Base-by-base conservation (phyloP, 2,888 invertebrate species). In the Tinea pellionella region DNA sequence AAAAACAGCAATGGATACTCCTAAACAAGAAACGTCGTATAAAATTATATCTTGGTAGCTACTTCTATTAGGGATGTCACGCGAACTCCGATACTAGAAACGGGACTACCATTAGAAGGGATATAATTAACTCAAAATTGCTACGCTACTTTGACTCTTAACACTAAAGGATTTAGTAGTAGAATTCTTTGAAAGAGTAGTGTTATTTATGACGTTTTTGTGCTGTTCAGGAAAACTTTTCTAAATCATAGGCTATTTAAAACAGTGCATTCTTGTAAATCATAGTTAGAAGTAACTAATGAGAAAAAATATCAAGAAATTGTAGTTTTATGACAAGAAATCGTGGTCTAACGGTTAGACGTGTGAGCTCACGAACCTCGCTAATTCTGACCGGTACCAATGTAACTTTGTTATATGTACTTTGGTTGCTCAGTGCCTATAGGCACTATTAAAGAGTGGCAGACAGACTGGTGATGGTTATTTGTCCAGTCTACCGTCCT, bases 241-340 rank as follows among this genome's bases (percentile, higher is more conserved):
- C 53, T 24, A 53, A 53, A 53, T 53, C 18, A 24, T 53, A 53
- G 53, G 53, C 53, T 53, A 53, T 53, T 24, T 53, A 24, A 53
- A 18, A 53, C 53, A 24, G 18, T 18, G 12, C 53, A 19, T 6
- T 53, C 19, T 19, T 53, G 2, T 12, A 9, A 37, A 9, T 37
- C 2, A 37, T 37, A 37, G 37, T 12, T 37, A n/a, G 37, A 37
- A 9, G 37, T 37, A 12, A 37, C 37, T 37, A 37, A 37, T 37
- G 37, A 37, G 37, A 6, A n/a, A n/a, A 6, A 37, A 37, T 37
- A 37, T 37, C 37, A 37, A 2, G 37, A n/a, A 12, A 37, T 9
- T 6, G 37, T 9, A 6, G 9, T 37, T 6, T 2, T 37, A 9
- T 9, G 11, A 37, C 37, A 37, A n/a, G n/a, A n/a, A n/a, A n/a